These are phyloP conservation scores for Miniopterus natalensis DNA, from an alignment of 2,113 vertebrate genomes.

Conservation along the genomic window DNA sequence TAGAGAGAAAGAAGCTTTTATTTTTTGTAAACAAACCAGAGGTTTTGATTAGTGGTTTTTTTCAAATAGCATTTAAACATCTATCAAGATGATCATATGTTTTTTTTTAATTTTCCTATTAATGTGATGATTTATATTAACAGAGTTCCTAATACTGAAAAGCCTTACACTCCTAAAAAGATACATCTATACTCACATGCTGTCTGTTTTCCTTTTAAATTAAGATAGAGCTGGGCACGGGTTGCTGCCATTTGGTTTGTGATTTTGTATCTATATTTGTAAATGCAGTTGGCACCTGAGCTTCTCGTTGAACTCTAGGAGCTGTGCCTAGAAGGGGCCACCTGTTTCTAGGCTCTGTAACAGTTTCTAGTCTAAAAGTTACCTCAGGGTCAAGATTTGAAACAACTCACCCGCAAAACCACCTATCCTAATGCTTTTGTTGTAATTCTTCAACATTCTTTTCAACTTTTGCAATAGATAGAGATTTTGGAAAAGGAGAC, in stretches of 20 bases:
- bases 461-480: not conserved
- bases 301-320: not conserved
- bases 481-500: conserved; percentile 2
- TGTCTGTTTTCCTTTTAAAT: conserved; percentile 27
- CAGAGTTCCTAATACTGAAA: conserved; percentile 30
- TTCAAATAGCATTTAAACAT: conserved; percentile 21
- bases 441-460: conserved; percentile 45
- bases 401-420: conserved; percentile 21
- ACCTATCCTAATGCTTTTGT: conserved; percentile 30
- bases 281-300: conserved; percentile 10
- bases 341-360: conserved; percentile 21
- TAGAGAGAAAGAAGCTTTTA: not conserved
- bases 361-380: conserved; percentile 47
- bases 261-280: conserved; percentile 42
- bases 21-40: conserved; percentile 15
- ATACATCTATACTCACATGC: not conserved
- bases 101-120: conserved; percentile 60
- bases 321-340: not conserved
- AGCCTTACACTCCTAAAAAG: conserved; percentile 19
- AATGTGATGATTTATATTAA: conserved; percentile 32
- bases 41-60: not conserved
- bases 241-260: not conserved
- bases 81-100: not conserved
- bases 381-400: conserved; percentile 37
- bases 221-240: not conserved